phyloP scores from a whole-genome alignment of 1,140 invertebrate genomes.

The Oscheius sp. region DNA sequence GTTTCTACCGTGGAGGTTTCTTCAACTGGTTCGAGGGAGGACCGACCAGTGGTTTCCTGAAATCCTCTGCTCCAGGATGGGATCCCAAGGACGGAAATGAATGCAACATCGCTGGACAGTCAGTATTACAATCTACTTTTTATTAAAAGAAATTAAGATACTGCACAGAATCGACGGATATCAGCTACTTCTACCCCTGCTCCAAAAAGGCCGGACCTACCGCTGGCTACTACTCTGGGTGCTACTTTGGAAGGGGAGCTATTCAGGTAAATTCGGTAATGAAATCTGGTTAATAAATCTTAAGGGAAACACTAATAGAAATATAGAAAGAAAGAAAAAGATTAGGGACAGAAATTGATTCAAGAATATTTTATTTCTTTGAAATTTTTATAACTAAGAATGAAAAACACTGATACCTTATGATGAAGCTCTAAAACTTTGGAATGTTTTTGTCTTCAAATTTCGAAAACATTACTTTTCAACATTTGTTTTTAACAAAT shows the following conservation, averaged over 20 bases:
- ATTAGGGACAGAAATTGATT: no score
- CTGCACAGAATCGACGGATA: slow-evolving; percentile 43
- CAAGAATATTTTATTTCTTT: no score
- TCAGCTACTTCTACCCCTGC: slow-evolving; percentile 52
- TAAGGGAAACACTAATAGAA: no score
- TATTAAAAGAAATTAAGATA: slow-evolving; percentile 47
- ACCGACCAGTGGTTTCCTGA: slow-evolving; percentile 51
- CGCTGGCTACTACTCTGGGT: slow-evolving; percentile 42
- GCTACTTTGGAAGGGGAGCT: slow-evolving; percentile 59
- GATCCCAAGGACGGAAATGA: slow-evolving; percentile 48
- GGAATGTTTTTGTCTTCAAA: no score
- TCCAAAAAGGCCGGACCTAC: slow-evolving; percentile 34
- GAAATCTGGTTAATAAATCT: no score
- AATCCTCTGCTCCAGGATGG: slow-evolving; percentile 38
- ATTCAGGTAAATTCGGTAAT: slow-evolving; percentile 46
- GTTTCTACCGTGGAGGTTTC: slow-evolving; percentile 60
- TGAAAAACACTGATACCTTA: no score
- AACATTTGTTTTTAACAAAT: no score
- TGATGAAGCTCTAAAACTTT: no score
- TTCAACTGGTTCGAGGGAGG: slow-evolving; percentile 61
- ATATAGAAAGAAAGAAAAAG: background rate
- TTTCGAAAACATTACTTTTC: no score
- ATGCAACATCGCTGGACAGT: slow-evolving; percentile 43
- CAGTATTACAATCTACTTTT: no score
- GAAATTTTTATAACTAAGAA: no score